These are phyloP conservation scores for Microctonus brassicae DNA, from an alignment of 2,888 invertebrate genomes.

Conservation along the genomic window DNA sequence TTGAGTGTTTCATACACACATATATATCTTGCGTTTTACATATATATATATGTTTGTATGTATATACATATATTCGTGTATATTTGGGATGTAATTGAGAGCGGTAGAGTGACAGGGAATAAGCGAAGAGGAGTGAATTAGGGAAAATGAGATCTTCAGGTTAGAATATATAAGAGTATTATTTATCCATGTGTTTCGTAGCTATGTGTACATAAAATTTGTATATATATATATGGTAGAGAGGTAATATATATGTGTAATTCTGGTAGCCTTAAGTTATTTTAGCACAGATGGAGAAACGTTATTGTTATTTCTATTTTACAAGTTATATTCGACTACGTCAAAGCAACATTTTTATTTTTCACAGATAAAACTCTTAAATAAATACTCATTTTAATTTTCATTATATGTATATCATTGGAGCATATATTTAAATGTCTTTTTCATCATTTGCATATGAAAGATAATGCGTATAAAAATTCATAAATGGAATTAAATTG, in stretches of 20 bases:
- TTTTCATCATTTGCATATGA: too few species aligned
- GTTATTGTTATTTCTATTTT: constrained; percentile 61
- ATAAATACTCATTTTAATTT: neutral
- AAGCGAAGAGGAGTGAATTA: neutral
- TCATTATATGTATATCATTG: too few species aligned
- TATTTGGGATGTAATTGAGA: neutral
- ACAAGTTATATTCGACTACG: constrained; percentile 57
- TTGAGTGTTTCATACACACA: too few species aligned
- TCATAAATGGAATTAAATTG: too few species aligned
- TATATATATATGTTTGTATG: neutral
- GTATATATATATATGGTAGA: neutral
- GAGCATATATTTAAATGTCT: too few species aligned
- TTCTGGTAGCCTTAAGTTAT: constrained; percentile 54
- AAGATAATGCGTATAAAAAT: too few species aligned
- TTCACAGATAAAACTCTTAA: constrained; percentile 38
- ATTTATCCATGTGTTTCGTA: neutral
- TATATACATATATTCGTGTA: neutral
- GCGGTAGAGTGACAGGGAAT: neutral
- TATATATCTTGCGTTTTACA: too few species aligned
- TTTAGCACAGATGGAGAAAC: constrained; percentile 50
- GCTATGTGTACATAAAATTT: neutral
- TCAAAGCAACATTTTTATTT: constrained; percentile 26
- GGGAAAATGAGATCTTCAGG: constrained; percentile 10
- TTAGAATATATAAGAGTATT: neutral
- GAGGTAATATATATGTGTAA: constrained; percentile 36